Evolutionary conservation across 1,140 invertebrate genomes (phyloP), one percentile per base, ranked within the genome.

Genomic region (Nixonia krombeini): DNA sequence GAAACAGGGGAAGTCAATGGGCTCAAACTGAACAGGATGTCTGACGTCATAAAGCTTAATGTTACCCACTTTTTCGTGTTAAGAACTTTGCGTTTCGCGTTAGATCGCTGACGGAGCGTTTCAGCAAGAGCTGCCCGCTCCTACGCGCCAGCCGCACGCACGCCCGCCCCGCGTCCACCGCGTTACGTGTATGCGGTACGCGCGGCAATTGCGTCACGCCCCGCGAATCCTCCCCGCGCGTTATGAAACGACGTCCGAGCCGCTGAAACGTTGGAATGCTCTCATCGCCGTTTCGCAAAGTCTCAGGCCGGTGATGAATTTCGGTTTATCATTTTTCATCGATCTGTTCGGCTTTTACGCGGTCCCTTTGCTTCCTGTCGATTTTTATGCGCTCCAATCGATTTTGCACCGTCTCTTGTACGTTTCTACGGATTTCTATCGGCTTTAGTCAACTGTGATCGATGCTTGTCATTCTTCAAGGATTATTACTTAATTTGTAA

Each of bases 231-330:
- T 10, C n/a, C 42, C 35, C 42, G 55, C 38, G 68, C 31, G 53
- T 75, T 73, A 70, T 72, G 73, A 72, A 78, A 74, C 74, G 26
- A n/a, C n/a, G n/a, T n/a, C n/a, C n/a, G n/a, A n/a, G n/a, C n/a
- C n/a, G n/a, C n/a, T n/a, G n/a, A n/a, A n/a, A n/a, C n/a, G n/a
- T n/a, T n/a, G n/a, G n/a, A n/a, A n/a, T n/a, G n/a, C n/a, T n/a
- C n/a, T n/a, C n/a, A n/a, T n/a, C n/a, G n/a, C n/a, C n/a, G n/a
- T n/a, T n/a, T 52, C 49, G 68, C 59, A 61, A 67, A 76, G 70
- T 75, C 65, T 73, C 71, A 56, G 70, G 56, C 25, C 33, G 31
- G 59, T 55, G 51, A 62, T 62, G 58, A 49, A 53, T n/a, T n/a
- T n/a, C 38, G 41, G 57, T 61, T 52, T 38, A 52, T 61, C n/a